Evolutionary conservation across 2,113 vertebrate species (phyloP).

Genomic region (Oxyura jamaicensis): DNA sequence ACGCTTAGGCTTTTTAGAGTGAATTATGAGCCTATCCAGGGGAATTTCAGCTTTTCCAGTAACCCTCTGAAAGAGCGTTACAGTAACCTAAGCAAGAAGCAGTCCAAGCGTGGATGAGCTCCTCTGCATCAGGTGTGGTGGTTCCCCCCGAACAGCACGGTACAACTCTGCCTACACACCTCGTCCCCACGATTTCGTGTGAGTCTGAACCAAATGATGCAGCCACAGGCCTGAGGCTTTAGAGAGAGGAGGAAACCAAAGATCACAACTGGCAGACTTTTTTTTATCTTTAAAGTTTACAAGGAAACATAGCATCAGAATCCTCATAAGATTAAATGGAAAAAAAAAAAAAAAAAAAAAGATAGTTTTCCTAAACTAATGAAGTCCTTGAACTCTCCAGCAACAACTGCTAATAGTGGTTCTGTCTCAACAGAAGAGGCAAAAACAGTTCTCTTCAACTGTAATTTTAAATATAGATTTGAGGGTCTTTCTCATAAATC

Average conservation of each 20-base stretch:
- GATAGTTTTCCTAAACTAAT: constrained; percentile 37
- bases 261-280: background rate
- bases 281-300: background rate
- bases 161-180: background rate
- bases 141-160: background rate
- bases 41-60: background rate
- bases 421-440: constrained; percentile 35
- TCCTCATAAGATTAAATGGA: background rate
- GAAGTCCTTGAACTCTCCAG: constrained; percentile 47
- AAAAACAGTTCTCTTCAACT: background rate
- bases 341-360: constrained; percentile 29
- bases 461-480: constrained; percentile 40
- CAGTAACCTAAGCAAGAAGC: background rate
- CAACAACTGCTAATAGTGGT: constrained; percentile 16
- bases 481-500: constrained; percentile 41
- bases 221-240: background rate
- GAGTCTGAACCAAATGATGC: background rate
- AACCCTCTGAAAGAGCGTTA: background rate
- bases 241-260: background rate
- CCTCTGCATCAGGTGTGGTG: background rate
- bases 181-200: accelerated
- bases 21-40: background rate
- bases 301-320: background rate
- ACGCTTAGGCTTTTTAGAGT: background rate
- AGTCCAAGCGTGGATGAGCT: background rate